Base-by-base conservation (phyloP, 2,797 vertebrate species). In the Acropternis orthonyx region DNA sequence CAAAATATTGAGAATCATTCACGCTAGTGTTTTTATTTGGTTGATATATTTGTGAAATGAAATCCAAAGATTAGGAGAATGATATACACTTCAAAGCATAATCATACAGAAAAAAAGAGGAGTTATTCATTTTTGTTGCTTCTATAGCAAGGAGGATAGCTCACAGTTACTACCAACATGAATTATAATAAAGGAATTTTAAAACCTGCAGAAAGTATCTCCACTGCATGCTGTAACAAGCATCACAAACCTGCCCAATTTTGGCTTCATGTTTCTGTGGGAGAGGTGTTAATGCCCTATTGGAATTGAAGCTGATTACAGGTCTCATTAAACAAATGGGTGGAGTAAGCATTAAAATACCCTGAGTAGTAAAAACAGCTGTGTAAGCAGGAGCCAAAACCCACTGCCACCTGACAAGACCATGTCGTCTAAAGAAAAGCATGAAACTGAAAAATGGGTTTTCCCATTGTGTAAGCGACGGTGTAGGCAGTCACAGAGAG, bases 231-330 rank as follows among this genome's bases (percentile, higher is more conserved):
- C 68, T 84, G 41, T 54, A 92, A 92, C 95, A 96, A 36, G 95
- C 75, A 73, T 39, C 80, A 68, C 24, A 93, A 94, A 88, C 81
- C 78, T 89, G 85, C 58, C 49, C 58, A 92, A 78, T 95, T 95
- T 93, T 92, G 87, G 37, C 46, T 96, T 82, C 4, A 0, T 37
- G 43, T 77, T 85, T 46, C 79, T 93, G 69, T 92, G 93, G 87
- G 85, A 93, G 93, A 93, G 72, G 89, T 95, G 92, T 81, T 96
- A 96, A 97, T 92, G 89, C 91, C 73, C 81, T 88, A 91, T 81
- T 94, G 87, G 89, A 95, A 91, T 62, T 85, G 89, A 88, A 92
- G 65, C 16, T 91, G 92, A 95, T 96, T 96, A 87, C 81, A 89
- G 46, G 66, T 92, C 81, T 95, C 71, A 89, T 96, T 95, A 96